phyloP scores from a whole-genome alignment of 2,888 invertebrate species.

The Ichneumoninae sp. region DNA sequence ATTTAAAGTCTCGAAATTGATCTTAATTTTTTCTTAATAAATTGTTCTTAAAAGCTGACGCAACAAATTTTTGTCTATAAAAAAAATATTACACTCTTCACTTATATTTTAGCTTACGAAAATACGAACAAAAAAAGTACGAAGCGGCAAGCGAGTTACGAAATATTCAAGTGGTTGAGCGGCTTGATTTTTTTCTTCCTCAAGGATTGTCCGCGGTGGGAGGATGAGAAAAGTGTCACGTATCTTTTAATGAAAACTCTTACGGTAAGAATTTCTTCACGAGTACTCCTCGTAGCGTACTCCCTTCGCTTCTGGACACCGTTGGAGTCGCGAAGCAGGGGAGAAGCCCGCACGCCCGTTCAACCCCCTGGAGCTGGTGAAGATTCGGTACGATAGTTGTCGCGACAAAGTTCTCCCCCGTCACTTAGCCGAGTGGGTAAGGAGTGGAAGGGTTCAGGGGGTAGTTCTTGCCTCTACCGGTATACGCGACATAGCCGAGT shows the following conservation, averaged over 20 bases:
- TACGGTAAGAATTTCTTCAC: constrained; percentile 40
- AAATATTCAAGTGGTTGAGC: neutral
- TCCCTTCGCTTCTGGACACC: constrained; percentile 11
- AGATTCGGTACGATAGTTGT: constrained; percentile 64
- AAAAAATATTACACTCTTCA: neutral
- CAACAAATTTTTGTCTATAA: neutral
- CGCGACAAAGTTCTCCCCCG: constrained; percentile 62
- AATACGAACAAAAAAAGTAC: constrained; percentile 5
- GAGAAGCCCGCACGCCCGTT: constrained; percentile 39
- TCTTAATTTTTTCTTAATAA: neutral
- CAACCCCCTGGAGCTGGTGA: constrained; percentile 19
- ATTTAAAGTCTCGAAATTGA: neutral
- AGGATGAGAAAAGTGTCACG: constrained; percentile 39
- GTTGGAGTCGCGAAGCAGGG: constrained; percentile 27
- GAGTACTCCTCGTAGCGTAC: constrained; percentile 11
- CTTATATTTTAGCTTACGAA: neutral
- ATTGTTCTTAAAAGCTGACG: neutral
- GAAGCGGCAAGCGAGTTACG: neutral
- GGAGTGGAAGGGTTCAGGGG: constrained; percentile 53
- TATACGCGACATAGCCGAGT: constrained; percentile 40
- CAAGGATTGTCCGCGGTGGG: neutral
- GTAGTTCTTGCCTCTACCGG: constrained; percentile 39
- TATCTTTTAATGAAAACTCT: constrained; percentile 50
- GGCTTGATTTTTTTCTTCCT: neutral
- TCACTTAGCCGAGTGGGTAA: constrained; percentile 56